Conservation (phyloP, 2,113 vertebrate species). For the Pollimyrus isidori region DNA sequence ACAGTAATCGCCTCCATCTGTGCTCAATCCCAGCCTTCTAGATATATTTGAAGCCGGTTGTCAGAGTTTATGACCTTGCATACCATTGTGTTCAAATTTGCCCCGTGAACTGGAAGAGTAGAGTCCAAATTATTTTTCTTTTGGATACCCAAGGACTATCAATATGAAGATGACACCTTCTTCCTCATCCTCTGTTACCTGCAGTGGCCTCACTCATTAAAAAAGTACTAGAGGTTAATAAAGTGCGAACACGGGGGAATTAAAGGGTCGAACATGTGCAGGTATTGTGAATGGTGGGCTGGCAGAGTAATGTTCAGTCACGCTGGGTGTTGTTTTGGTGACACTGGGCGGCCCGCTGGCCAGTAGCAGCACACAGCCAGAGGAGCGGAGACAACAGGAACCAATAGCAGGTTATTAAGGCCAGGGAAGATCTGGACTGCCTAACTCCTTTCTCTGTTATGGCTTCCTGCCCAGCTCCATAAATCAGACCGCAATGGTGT, state of each 20-base stretch:
- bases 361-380: not conserved
- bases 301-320: not conserved
- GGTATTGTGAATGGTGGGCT: not conserved
- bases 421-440: not conserved
- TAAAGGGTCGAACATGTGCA: not conserved
- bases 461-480: not conserved
- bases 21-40: not conserved
- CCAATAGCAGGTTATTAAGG: not conserved
- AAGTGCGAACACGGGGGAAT: not conserved
- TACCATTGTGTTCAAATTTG: not conserved
- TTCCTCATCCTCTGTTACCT: not conserved
- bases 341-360: not conserved
- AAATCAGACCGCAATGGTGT: not conserved
- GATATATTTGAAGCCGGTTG: not conserved
- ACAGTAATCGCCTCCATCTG: constrained; percentile 11
- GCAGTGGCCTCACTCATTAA: not conserved
- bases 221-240: not conserved
- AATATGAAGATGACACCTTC: not conserved
- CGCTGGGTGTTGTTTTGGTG: not conserved
- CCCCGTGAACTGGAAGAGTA: not conserved
- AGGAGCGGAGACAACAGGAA: not conserved
- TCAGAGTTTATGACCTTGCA: not conserved
- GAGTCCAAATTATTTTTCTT: not conserved
- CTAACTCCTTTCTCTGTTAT: not conserved
- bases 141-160: not conserved